Evolutionary conservation across 2,113 vertebrate genomes (phyloP).

Genomic region (Psilopsiagon aymara): DNA sequence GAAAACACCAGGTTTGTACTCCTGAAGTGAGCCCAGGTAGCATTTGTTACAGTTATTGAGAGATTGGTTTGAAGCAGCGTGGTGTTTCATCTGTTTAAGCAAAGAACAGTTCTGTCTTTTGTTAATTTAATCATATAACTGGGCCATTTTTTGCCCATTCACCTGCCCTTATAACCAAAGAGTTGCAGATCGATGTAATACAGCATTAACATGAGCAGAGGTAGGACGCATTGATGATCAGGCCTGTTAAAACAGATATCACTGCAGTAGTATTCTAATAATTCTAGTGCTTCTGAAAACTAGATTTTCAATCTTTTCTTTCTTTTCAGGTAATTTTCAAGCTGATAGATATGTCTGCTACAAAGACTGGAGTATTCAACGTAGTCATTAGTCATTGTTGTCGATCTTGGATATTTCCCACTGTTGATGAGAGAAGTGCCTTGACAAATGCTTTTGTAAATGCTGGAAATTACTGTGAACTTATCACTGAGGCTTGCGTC

Average conservation of each 20-base stretch:
- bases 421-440: neutral
- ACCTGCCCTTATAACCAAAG: neutral
- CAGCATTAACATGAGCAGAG: neutral
- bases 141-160: neutral
- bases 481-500: constrained; percentile 87
- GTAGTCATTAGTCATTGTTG: constrained; percentile 87
- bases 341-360: constrained; percentile 86
- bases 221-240: neutral
- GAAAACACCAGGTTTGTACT: neutral
- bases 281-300: neutral
- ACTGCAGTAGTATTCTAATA: neutral
- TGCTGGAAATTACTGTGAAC: constrained; percentile 80
- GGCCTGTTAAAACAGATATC: neutral
- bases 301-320: neutral
- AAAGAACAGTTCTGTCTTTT: neutral
- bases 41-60: neutral
- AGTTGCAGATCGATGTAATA: neutral
- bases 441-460: constrained; percentile 68
- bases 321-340: constrained; percentile 81
- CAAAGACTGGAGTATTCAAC: constrained; percentile 90
- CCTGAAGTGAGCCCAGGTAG: neutral
- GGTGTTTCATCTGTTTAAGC: neutral
- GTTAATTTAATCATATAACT: neutral
- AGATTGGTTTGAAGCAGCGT: neutral
- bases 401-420: constrained; percentile 81